Evolutionary conservation across 2,113 vertebrate species (phyloP).

Genomic region (Equus przewalskii): DNA sequence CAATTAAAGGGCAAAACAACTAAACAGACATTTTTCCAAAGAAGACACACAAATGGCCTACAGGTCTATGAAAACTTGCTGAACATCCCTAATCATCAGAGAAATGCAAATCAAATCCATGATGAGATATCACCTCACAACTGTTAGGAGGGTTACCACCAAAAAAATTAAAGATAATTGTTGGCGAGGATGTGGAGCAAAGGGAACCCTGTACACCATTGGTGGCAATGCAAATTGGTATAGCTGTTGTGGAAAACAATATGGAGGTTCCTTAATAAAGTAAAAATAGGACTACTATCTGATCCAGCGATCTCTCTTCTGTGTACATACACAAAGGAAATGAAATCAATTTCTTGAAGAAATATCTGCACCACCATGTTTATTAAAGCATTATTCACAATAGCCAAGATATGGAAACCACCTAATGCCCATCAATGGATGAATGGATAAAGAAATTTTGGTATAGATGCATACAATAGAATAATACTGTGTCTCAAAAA

Average conservation of each 20-base stretch:
- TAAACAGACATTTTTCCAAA: neutral
- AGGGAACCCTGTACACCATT: neutral
- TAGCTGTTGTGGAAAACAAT: neutral
- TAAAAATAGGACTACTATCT: neutral
- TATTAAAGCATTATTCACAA: neutral
- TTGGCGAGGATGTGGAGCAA: neutral
- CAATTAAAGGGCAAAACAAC: neutral
- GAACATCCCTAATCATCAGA: neutral
- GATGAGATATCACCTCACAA: neutral
- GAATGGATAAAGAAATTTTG: neutral
- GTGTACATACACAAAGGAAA: neutral
- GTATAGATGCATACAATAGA: neutral
- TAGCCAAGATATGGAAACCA: neutral
- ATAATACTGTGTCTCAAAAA: neutral
- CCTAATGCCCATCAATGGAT: neutral
- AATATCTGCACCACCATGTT: neutral
- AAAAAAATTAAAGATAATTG: neutral
- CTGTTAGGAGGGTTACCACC: neutral
- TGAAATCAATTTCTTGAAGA: neutral
- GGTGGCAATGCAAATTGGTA: neutral
- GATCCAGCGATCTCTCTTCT: neutral
- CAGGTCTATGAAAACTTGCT: neutral
- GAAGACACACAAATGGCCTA: neutral
- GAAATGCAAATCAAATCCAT: neutral
- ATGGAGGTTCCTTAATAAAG: neutral